Conservation (phyloP, 1,140 invertebrate species). For the Orius insidiosus region DNA sequence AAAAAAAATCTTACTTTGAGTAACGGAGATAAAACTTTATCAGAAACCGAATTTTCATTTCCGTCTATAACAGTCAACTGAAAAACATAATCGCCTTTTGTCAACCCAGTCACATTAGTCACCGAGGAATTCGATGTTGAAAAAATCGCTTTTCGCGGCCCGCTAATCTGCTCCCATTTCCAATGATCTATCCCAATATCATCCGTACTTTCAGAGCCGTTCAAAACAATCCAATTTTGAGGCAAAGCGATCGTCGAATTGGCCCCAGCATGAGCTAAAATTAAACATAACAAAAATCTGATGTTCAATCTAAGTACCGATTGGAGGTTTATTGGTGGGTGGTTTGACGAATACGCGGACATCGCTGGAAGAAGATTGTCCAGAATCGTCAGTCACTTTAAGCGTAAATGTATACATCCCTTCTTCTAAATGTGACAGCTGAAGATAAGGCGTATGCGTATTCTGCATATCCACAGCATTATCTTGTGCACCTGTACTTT, state of each 20-base stretch:
- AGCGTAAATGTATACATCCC: constrained; percentile 88
- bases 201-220: constrained; percentile 68
- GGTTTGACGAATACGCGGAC: constrained; percentile 88
- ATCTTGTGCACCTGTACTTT: constrained; percentile 63
- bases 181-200: constrained; percentile 67
- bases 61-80: constrained; percentile 71
- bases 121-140: constrained; percentile 33
- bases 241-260: constrained; percentile 57
- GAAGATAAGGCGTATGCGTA: constrained; percentile 69
- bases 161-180: constrained; percentile 57
- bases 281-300: constrained; percentile 15
- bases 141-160: constrained; percentile 34
- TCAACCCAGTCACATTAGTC: constrained; percentile 61
- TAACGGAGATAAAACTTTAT: constrained; percentile 61
- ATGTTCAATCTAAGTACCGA: too few species aligned
- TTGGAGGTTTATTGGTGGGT: constrained; percentile 65
- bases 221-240: constrained; percentile 53
- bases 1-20: constrained; percentile 52
- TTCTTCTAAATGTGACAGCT: constrained; percentile 75
- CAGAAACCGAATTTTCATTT: constrained; percentile 56
- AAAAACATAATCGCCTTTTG: constrained; percentile 70
- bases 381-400: constrained; percentile 78
- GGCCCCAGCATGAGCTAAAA: constrained; percentile 38
- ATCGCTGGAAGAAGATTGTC: constrained; percentile 67
- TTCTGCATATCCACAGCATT: constrained; percentile 87